Base-by-base conservation (phyloP, 2,888 invertebrate genomes). In the Philopedon plagiatum region DNA sequence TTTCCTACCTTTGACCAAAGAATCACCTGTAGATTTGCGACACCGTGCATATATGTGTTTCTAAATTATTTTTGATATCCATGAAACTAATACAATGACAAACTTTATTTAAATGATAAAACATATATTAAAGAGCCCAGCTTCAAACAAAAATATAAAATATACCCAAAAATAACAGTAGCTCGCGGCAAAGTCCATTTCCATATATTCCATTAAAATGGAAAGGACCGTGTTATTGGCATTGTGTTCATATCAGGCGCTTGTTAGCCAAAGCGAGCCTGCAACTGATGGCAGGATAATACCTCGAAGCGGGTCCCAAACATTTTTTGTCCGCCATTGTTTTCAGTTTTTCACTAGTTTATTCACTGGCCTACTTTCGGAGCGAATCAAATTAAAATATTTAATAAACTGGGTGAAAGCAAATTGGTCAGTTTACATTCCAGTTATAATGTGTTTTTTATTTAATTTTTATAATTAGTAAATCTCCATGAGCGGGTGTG, bases 201-300 rank as follows among this genome's bases (percentile, higher is more conserved):
- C 62, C 62, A 62, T 62, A 62, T 62, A 62, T 62, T 62, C 62
- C 46, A 62, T 62, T 62, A 62, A 62, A 62, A 49, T 62, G 62
- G 34, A 62, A 32, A 26, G 62, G 46, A 46, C 46, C 46, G 60
- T 83, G 82, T 83, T 83, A 83, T 83, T 83, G 83, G 82, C 83
- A 83, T 81, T 81, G 82, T 82, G 82, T 79, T 81, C 80, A 78
- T 82, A 83, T 82, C 81, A 76, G 79, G 76, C 78, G 78, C 75
- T 77, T 79, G 78, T 79, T 75, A n/a, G 76, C 76, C 70, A 74
- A 75, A 78, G 79, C 74, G 74, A 74, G 83, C 79, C 83, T 84
- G 83, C 82, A 83, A 78, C 82, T 83, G 83, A 83, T 83, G 80
- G 83, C 81, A 78, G 81, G 81, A 84, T 84, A 83, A 84, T 83